These are phyloP conservation scores for Argyrosomus japonicus DNA, from an alignment of 2,113 vertebrate species.

Conservation along the genomic window DNA sequence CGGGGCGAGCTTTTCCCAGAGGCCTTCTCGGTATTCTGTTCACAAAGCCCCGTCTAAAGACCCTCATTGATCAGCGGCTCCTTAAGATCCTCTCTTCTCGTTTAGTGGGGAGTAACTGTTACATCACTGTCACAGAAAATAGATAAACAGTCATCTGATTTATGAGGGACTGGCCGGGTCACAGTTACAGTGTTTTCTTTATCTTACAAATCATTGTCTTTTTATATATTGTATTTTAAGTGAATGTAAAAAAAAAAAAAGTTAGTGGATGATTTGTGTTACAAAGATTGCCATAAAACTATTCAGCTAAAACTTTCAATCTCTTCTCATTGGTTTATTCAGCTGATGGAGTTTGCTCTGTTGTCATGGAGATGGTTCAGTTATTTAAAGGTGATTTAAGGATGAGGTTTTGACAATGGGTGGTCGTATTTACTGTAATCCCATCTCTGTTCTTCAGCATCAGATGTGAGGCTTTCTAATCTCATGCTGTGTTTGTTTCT, in stretches of 20 bases:
- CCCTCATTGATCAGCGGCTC: slow-evolving; percentile 75
- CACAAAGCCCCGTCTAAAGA: slow-evolving; percentile 70
- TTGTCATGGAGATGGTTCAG: background rate
- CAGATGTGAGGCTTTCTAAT: no score
- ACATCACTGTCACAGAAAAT: slow-evolving; percentile 70
- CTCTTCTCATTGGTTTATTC: background rate
- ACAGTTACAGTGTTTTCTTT: background rate
- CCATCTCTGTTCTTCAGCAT: no score
- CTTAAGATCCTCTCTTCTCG: slow-evolving; percentile 59
- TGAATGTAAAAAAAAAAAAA: background rate
- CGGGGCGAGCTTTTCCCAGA: slow-evolving; percentile 37
- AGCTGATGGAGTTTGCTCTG: background rate
- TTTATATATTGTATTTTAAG: slow-evolving; percentile 1
- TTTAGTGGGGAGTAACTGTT: slow-evolving; percentile 65
- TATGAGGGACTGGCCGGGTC: slow-evolving; percentile 34
- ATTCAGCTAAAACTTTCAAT: background rate
- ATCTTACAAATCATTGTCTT: slow-evolving; percentile 24
- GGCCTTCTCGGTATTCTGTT: slow-evolving; percentile 65
- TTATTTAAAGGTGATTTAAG: background rate
- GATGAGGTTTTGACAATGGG: no score
- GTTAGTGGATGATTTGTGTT: background rate
- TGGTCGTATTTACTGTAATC: no score
- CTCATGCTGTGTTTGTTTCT: no score
- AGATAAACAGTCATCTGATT: slow-evolving; percentile 65
- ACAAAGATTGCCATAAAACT: background rate